Conservation (phyloP, 2,797 vertebrate species). For the Malacoraja senta region DNA sequence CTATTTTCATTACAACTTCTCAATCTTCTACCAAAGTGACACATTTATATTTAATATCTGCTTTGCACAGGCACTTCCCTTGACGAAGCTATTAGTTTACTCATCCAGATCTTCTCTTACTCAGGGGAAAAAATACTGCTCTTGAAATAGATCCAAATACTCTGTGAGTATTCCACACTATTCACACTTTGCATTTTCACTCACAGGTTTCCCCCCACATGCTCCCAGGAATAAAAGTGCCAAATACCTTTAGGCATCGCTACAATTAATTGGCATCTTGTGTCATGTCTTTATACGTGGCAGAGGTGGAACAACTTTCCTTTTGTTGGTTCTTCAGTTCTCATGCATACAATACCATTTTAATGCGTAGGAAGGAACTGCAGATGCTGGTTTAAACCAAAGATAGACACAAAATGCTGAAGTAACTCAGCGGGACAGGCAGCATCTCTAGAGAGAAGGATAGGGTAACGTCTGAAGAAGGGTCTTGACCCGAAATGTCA, state of each 20-base stretch:
- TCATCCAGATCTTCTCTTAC: background rate
- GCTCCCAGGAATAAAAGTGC: background rate
- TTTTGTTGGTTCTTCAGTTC: background rate
- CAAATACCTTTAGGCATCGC: background rate
- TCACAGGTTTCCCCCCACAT: background rate
- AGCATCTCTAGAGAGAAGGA: no score
- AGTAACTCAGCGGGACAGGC: no score
- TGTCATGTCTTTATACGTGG: background rate
- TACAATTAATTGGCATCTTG: background rate
- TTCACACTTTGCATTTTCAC: background rate
- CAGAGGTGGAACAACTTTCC: background rate
- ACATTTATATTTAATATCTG: background rate
- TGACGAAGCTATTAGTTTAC: background rate
- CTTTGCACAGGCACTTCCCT: background rate
- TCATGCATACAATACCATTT: background rate
- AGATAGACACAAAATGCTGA: no score
- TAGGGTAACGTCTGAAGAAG: no score
- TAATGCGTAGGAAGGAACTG: no score
- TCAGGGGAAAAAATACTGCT: background rate
- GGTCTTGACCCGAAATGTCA: no score
- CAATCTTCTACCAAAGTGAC: background rate
- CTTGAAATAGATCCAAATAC: background rate
- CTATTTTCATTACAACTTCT: background rate
- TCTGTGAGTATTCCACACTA: background rate
- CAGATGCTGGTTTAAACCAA: no score